These are phyloP conservation scores for Ptilonorhynchus violaceus DNA, from an alignment of 2,113 vertebrate genomes.

Conservation along the genomic window DNA sequence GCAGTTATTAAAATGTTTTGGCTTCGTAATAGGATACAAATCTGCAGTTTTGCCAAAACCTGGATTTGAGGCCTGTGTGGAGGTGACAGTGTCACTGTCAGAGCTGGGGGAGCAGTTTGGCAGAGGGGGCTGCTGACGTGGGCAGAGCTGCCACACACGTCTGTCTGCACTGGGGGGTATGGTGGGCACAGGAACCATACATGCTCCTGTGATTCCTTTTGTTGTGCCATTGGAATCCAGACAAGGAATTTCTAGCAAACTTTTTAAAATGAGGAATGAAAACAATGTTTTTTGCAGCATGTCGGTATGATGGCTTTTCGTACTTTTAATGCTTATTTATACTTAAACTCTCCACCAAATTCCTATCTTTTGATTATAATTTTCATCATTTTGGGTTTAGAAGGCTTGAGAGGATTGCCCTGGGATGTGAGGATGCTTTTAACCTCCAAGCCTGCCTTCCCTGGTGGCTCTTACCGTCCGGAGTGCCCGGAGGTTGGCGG, in stretches of 20 bases:
- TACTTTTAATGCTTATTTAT: not conserved
- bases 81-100: not conserved
- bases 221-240: not conserved
- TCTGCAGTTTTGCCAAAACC: not conserved
- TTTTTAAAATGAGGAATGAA: not conserved
- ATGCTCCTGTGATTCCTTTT: rapidly evolving
- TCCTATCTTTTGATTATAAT: not conserved
- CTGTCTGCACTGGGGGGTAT: rapidly evolving
- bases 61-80: not conserved
- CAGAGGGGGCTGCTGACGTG: not conserved
- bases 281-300: not conserved
- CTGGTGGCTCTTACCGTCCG: not conserved
- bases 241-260: not conserved
- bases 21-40: not conserved
- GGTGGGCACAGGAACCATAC: not conserved
- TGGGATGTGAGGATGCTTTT: not conserved
- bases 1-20: not conserved
- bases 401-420: not conserved
- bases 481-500: not conserved
- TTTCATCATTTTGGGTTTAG: not conserved
- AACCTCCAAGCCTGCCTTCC: not conserved
- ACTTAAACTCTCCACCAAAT: not conserved
- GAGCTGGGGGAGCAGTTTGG: not conserved
- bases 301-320: rapidly evolving
- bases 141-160: not conserved